Evolutionary conservation across 2,888 invertebrate species (phyloP), one percentile per base, ranked within the genome.

Genomic region (Eupsilia transversa): DNA sequence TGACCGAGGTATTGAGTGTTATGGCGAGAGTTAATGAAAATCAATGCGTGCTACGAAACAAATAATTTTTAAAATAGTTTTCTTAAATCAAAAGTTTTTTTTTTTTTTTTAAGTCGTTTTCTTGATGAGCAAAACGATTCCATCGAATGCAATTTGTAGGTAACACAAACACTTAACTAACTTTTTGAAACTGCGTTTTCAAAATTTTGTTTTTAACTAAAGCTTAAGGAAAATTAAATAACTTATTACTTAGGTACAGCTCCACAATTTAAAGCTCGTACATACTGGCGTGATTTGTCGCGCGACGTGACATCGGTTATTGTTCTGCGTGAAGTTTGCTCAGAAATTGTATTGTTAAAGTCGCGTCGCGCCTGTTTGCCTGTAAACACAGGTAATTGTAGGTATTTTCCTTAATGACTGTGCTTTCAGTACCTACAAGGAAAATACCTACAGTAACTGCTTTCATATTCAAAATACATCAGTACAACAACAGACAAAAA

Each of bases 1-100:
- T 73, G 80, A 79, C 79, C 33, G 57, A 43, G 20, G 5, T 27
- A 23, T 46, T 75, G 17, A 33, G 23, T 33, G 10, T 35, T n/a
- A 23, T 17, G n/a, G 17, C 6, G 10, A 1, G 20, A 38, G 43
- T 46, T 14, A 1, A 38, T 30, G 2, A 64, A 20, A 46, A 54
- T 4, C 10, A 27, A 17, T 23, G n/a, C 43, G 23, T 30, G 2
- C 14, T 14, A 54, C 14, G 9, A 5, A 17, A 38, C 27, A 17
- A 27, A n/a, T 0, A 33, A 33, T 20, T 30, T 20, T 0, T 67
- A 38, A 0, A 5, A 1, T 23, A 12, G 12, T 41, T 41, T 41
- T 35, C n/a, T n/a, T n/a, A n/a, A n/a, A n/a, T n/a, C n/a, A n/a
- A n/a, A n/a, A n/a, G n/a, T n/a, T n/a, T n/a, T n/a, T n/a, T n/a